These are phyloP conservation scores for Drosophila pullipes DNA, from an alignment of 2,888 invertebrate genomes.

Conservation along the genomic window DNA sequence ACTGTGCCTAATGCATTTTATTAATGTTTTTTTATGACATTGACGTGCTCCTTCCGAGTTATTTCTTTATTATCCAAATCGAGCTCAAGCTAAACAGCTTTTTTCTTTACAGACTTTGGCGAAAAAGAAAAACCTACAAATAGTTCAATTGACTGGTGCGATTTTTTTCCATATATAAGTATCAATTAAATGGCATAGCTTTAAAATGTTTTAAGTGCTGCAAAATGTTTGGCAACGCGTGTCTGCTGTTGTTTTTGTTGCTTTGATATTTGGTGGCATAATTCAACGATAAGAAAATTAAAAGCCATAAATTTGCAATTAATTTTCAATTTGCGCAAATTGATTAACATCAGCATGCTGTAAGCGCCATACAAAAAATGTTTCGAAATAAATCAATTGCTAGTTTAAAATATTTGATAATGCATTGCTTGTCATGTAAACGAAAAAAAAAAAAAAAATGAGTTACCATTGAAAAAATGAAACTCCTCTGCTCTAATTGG, in stretches of 20 bases:
- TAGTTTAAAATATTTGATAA: conserved; percentile 22
- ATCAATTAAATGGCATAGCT: conserved; percentile 43
- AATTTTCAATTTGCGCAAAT: conserved; percentile 83
- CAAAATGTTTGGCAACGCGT: conserved; percentile 27
- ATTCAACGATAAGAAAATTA: conserved; percentile 82
- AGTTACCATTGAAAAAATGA: conserved; percentile 6
- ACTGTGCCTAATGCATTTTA: conserved; percentile 24
- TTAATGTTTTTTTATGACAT: conserved; percentile 33
- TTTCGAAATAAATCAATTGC: conserved; percentile 65
- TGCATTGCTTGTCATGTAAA: neutral
- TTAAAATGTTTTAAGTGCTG: conserved; percentile 59
- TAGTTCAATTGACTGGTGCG: conserved; percentile 40
- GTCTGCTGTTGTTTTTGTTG: conserved; percentile 17
- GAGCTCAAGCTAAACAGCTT: conserved; percentile 54
- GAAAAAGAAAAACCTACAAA: conserved; percentile 52
- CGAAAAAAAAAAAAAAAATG: neutral
- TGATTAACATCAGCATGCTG: conserved; percentile 70
- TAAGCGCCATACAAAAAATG: conserved; percentile 61
- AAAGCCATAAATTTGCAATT: conserved; percentile 83
- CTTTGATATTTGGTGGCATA: conserved; percentile 58
- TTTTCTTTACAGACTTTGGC: conserved; percentile 25
- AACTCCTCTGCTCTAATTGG: conserved; percentile 15
- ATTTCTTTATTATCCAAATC: conserved; percentile 22
- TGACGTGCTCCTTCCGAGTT: conserved; percentile 61
- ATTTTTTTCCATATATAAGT: conserved; percentile 18